These are phyloP conservation scores for Lophotis ruficrista DNA, from an alignment of 2,113 vertebrate genomes.

Conservation along the genomic window DNA sequence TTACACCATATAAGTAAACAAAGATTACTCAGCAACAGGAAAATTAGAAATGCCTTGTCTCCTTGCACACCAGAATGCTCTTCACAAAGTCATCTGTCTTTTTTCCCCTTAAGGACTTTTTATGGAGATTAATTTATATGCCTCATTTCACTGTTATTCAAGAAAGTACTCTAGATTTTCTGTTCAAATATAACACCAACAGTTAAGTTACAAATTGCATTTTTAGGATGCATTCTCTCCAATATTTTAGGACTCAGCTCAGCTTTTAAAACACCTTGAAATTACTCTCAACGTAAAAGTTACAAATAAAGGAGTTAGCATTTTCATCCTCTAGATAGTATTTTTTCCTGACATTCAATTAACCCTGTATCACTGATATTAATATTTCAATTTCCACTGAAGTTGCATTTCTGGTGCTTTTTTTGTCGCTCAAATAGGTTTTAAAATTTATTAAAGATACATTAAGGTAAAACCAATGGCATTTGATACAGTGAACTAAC, in stretches of 20 bases:
- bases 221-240: neutral
- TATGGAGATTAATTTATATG: slow-evolving; percentile 18
- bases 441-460: slow-evolving; percentile 21
- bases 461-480: slow-evolving; percentile 14
- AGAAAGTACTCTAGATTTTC: neutral
- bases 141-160: neutral
- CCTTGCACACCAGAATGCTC: neutral
- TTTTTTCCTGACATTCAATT: slow-evolving; percentile 66
- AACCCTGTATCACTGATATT: slow-evolving; percentile 51
- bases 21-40: neutral
- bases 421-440: slow-evolving; percentile 22
- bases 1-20: neutral
- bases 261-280: slow-evolving; percentile 39
- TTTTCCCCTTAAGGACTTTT: neutral
- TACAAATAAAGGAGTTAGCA: slow-evolving; percentile 17
- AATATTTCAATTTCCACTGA: slow-evolving; percentile 40
- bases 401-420: slow-evolving; percentile 28
- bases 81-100: neutral
- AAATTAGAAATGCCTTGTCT: neutral
- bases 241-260: neutral
- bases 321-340: slow-evolving; percentile 11
- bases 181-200: neutral
- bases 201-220: neutral
- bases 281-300: neutral
- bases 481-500: slow-evolving; percentile 38